Evolutionary conservation across 2,797 vertebrate genomes (phyloP).

Genomic region (Chrysocyon brachyurus): DNA sequence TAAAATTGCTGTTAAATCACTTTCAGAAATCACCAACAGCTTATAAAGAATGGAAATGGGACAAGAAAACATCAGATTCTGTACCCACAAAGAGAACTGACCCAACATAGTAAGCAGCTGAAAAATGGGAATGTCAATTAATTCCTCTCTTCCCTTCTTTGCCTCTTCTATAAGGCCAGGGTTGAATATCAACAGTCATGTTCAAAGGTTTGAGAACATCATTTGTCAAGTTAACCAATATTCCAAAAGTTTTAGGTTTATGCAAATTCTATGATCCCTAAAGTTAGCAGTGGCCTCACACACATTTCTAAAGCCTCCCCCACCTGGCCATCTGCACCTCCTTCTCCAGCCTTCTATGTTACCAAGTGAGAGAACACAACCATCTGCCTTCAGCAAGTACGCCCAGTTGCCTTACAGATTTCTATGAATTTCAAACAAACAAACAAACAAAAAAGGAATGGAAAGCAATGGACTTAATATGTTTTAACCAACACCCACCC

Average conservation of each 20-base stretch:
- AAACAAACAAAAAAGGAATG: neutral
- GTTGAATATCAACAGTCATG: neutral
- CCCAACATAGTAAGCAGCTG: neutral
- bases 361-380: constrained; percentile 43
- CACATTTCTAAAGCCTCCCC: neutral
- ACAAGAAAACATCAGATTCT: neutral
- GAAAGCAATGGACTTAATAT: constrained; percentile 18
- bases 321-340: constrained; percentile 30
- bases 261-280: neutral
- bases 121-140: neutral
- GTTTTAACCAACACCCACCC: neutral
- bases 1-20: neutral
- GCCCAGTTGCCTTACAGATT: constrained; percentile 20
- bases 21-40: neutral
- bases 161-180: neutral
- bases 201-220: neutral
- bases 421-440: constrained; percentile 53
- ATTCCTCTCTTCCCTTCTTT: neutral
- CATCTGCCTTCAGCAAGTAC: constrained; percentile 60
- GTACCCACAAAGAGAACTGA: neutral
- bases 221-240: constrained; percentile 7
- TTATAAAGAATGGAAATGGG: neutral
- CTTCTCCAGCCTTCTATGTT: constrained; percentile 35
- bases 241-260: neutral
- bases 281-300: constrained; percentile 31